These are phyloP conservation scores for Eucriotettix oculatus DNA, from an alignment of 2,888 invertebrate genomes.

Conservation along the genomic window DNA sequence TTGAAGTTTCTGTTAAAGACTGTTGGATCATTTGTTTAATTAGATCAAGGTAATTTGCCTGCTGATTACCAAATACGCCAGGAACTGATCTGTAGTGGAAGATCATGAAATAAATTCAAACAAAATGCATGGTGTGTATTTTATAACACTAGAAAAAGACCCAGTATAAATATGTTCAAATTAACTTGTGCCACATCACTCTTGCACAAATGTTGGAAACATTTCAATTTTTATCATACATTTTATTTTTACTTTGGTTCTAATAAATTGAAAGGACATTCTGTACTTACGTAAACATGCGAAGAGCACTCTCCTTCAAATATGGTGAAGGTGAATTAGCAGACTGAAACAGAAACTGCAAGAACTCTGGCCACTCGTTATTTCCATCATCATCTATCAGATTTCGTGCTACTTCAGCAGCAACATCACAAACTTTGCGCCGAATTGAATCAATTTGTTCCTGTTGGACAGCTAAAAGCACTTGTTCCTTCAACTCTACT, in stretches of 20 bases:
- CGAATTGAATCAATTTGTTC: constrained; percentile 63
- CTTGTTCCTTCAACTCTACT: constrained; percentile 67
- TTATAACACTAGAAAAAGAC: too few relatives aligned
- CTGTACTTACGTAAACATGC: constrained; percentile 73
- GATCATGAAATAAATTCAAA: neutral
- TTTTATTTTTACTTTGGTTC: too few relatives aligned
- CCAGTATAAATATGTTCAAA: too few relatives aligned
- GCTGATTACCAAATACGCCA: constrained; percentile 91
- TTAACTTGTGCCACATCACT: too few relatives aligned
- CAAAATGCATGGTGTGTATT: too few relatives aligned
- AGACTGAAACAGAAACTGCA: constrained; percentile 89
- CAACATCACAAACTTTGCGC: constrained; percentile 88
- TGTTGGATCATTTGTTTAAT: constrained; percentile 91
- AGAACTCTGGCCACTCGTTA: constrained; percentile 92
- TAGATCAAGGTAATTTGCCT: constrained; percentile 73
- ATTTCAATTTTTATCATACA: too few relatives aligned
- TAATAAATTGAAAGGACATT: neutral
- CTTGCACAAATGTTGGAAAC: too few relatives aligned
- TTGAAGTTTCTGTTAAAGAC: constrained; percentile 54
- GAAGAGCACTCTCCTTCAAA: constrained; percentile 82
- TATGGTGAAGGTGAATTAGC: constrained; percentile 68
- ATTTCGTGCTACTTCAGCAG: constrained; percentile 90
- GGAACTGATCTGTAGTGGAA: constrained; percentile 62
- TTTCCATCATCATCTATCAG: constrained; percentile 89
- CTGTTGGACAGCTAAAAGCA: constrained; percentile 69